A percentile compares a stretch with the other conserved stretches of the same genome.
These are phyloP conservation scores for Crossocerus cetratus DNA, from an alignment of 2,888 invertebrate genomes.

Conservation along the genomic window DNA sequence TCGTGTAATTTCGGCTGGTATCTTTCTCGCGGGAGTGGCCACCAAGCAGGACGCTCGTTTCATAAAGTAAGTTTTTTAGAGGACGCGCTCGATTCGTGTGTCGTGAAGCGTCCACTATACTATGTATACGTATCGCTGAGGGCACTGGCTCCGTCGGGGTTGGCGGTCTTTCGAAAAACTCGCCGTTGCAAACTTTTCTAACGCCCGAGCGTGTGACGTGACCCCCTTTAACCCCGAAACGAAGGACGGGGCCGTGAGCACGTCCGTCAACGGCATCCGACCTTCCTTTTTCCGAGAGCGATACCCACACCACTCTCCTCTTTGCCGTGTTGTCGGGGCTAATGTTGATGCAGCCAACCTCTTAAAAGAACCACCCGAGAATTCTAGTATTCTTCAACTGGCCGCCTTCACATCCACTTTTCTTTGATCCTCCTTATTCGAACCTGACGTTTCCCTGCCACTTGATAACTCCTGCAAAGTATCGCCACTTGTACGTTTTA, in stretches of 20 bases:
- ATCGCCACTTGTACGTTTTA: too few relatives aligned
- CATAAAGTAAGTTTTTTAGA: constrained; percentile 10
- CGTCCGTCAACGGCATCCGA: constrained; percentile 43
- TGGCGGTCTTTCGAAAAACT: constrained; percentile 6
- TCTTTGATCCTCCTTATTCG: not conserved
- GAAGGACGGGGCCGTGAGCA: constrained; percentile 27
- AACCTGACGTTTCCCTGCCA: not conserved
- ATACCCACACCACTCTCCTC: too few relatives aligned
- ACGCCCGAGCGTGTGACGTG: constrained; percentile 21
- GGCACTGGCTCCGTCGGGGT: too few relatives aligned
- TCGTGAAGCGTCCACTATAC: constrained; percentile 10
- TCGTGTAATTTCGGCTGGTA: constrained; percentile 15
- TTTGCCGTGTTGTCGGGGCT: constrained; percentile 30
- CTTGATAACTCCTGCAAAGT: too few relatives aligned
- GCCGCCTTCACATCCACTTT: not conserved
- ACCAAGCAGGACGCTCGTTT: constrained; percentile 15
- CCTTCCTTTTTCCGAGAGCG: constrained; percentile 35
- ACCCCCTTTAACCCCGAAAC: constrained; percentile 35
- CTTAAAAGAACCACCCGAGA: constrained; percentile 35
- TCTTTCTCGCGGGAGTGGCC: constrained; percentile 5
- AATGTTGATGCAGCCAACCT: constrained; percentile 35
- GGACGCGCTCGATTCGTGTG: constrained; percentile 18
- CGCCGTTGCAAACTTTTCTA: constrained; percentile 30
- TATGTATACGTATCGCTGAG: not conserved
- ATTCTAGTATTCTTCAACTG: constrained; percentile 44